A percentile compares a stretch with the other conserved stretches of the same genome.
Conservation (phyloP, 2,113 vertebrate species). For the Columba livia region DNA sequence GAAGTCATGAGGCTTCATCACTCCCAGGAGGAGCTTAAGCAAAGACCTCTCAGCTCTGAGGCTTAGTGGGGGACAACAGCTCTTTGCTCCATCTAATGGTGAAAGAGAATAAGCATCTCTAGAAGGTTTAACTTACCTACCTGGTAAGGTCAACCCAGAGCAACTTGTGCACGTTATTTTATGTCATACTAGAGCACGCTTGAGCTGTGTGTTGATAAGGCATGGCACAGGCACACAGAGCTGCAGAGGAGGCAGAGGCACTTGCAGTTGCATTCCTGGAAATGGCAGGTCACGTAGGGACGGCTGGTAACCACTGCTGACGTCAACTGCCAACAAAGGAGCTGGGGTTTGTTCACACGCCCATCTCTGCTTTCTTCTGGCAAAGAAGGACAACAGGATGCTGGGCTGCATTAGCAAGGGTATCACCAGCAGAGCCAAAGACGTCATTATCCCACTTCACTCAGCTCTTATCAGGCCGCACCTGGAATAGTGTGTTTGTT, state of each 20-base stretch:
- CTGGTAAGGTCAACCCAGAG: background rate
- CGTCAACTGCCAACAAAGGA: background rate
- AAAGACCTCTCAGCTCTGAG: background rate
- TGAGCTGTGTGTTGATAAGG: background rate
- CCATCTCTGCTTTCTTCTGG: background rate
- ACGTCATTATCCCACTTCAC: too few species aligned
- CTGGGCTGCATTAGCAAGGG: too few species aligned
- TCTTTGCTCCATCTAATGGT: slow-evolving; percentile 28
- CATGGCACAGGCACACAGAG: background rate
- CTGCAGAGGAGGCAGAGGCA: background rate
- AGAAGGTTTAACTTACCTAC: background rate
- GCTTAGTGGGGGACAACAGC: background rate
- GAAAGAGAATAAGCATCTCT: background rate
- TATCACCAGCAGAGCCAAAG: too few species aligned
- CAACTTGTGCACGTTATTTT: rapidly evolving
- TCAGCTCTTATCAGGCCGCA: too few species aligned
- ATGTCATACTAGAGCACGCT: rapidly evolving
- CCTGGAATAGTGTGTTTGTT: too few species aligned
- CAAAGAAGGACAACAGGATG: too few species aligned
- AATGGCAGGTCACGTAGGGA: background rate
- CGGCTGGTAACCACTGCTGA: background rate
- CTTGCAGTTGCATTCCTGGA: background rate
- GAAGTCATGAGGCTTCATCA: background rate
- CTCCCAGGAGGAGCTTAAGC: background rate
- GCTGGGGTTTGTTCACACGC: background rate